Conservation (phyloP, 2,113 vertebrate genomes). For the Aptenodytes forsteri region DNA sequence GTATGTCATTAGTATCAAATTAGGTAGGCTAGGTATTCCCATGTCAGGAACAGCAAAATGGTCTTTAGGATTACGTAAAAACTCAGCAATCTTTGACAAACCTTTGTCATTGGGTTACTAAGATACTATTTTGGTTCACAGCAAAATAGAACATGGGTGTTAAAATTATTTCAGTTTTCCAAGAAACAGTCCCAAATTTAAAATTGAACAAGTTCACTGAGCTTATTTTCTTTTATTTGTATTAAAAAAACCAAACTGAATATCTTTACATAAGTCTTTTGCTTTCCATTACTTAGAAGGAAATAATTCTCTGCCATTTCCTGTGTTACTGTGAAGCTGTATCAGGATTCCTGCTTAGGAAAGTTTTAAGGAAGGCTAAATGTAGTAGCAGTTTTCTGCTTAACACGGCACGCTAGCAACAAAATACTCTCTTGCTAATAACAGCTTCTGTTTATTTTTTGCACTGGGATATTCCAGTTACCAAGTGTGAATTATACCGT, state of each 20-base stretch:
- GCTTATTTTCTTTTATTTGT: background rate
- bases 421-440: conserved; percentile 47
- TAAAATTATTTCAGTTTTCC: background rate
- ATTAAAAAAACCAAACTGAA: background rate
- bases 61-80: background rate
- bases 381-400: conserved; percentile 26
- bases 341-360: background rate
- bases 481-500: background rate
- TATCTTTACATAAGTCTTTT: background rate
- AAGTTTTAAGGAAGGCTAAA: background rate
- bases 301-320: background rate
- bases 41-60: background rate
- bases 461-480: conserved; percentile 12
- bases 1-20: background rate
- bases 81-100: background rate
- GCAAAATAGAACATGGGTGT: background rate
- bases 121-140: background rate
- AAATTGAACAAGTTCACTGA: background rate
- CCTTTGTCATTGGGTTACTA: background rate
- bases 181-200: background rate
- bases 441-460: conserved; percentile 47
- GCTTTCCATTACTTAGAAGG: background rate
- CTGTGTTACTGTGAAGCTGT: background rate
- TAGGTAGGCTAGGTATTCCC: background rate
- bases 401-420: background rate